A percentile compares a stretch with the other conserved stretches of the same genome.
Evolutionary conservation across 2,888 invertebrate genomes (phyloP).

Genomic region (Furcula furcula): DNA sequence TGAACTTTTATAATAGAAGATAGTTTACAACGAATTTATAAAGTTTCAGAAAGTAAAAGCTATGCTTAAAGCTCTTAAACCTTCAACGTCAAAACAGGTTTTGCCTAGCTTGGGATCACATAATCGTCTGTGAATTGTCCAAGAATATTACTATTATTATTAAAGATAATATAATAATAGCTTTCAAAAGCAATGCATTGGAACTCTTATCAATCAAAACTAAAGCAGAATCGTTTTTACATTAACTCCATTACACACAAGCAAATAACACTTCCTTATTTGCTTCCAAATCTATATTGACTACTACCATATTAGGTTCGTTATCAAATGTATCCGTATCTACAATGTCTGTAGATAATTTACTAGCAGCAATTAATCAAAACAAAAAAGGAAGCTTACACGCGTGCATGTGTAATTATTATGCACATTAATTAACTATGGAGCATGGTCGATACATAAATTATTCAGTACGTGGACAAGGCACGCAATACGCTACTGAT

Average conservation of each 20-base stretch:
- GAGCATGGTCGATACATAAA: conserved; percentile 57
- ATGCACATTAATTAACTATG: conserved; percentile 77
- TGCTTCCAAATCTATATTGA: conserved; percentile 6
- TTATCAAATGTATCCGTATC: conserved; percentile 23
- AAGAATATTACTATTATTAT: too few species aligned
- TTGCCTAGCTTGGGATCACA: too few species aligned
- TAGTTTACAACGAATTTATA: too few species aligned
- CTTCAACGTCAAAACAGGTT: too few species aligned
- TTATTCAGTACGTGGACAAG: conserved; percentile 55
- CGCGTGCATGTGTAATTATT: conserved; percentile 76
- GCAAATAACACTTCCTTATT: conserved; percentile 13
- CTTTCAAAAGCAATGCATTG: too few species aligned
- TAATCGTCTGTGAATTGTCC: too few species aligned
- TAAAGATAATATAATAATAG: too few species aligned
- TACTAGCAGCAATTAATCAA: conserved; percentile 73
- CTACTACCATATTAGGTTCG: conserved; percentile 19
- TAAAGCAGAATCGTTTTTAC: too few species aligned
- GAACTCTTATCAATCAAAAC: too few species aligned
- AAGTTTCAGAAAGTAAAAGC: too few species aligned
- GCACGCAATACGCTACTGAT: conserved; percentile 53
- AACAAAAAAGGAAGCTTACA: conserved; percentile 77
- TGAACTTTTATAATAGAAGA: too few species aligned
- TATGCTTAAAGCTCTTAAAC: too few species aligned
- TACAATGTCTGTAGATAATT: conserved; percentile 60
- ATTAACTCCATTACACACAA: neutral